These are phyloP conservation scores for Cercopithecus mona DNA, from an alignment of 2,113 vertebrate genomes.

Conservation along the genomic window DNA sequence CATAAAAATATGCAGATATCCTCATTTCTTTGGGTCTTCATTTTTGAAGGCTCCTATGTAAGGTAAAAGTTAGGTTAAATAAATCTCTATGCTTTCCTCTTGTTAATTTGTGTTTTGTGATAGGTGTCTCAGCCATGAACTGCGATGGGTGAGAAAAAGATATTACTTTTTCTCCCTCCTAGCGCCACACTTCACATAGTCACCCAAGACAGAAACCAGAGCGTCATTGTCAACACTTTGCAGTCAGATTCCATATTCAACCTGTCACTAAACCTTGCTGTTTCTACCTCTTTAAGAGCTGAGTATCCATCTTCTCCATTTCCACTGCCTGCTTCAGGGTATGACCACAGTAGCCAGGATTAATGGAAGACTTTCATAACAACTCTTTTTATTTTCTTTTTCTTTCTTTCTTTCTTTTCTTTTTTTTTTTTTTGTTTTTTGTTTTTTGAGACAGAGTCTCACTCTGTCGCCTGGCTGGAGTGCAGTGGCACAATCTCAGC, in stretches of 20 bases:
- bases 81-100: background rate
- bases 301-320: background rate
- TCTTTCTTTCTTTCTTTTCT: no score
- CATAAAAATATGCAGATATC: background rate
- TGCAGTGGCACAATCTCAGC: no score
- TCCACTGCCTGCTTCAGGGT: background rate
- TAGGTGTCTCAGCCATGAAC: background rate
- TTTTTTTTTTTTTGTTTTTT: no score
- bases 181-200: background rate
- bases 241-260: background rate
- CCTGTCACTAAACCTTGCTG: background rate
- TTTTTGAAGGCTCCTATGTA: background rate
- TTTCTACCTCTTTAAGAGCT: background rate
- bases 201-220: background rate
- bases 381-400: background rate
- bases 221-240: accelerated
- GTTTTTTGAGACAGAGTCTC: no score
- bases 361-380: background rate
- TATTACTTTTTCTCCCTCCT: background rate
- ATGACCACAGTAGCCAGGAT: background rate
- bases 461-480: no score
- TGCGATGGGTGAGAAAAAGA: background rate
- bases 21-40: background rate
- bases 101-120: background rate
- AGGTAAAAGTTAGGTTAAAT: background rate